Evolutionary conservation across 2,888 invertebrate species (phyloP).

Genomic region (Watsonalla binaria): DNA sequence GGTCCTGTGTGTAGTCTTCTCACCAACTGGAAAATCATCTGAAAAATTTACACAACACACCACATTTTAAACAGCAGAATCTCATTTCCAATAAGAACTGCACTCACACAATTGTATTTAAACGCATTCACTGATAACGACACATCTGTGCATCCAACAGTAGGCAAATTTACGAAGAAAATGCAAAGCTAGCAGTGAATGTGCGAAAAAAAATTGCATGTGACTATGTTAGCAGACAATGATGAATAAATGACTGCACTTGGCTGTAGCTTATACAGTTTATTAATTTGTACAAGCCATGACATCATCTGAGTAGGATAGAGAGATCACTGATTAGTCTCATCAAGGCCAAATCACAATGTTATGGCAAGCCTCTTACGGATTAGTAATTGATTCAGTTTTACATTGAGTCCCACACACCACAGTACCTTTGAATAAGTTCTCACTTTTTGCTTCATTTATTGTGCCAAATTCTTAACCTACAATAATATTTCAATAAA

Average conservation of each 20-base stretch:
- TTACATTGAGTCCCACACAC: neutral
- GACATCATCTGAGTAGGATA: constrained; percentile 42
- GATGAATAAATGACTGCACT: neutral
- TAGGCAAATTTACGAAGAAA: no score
- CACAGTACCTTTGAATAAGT: constrained; percentile 51
- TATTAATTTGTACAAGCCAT: constrained; percentile 14
- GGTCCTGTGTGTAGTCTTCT: constrained; percentile 79
- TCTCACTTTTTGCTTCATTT: constrained; percentile 60
- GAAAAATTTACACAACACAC: constrained; percentile 24
- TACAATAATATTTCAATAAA: constrained; percentile 29
- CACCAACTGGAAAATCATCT: constrained; percentile 81
- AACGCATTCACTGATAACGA: no score
- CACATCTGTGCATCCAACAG: no score
- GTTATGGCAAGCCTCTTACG: neutral
- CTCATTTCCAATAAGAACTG: constrained; percentile 1
- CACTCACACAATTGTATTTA: constrained; percentile 23
- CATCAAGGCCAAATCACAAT: constrained; percentile 32
- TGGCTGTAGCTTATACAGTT: neutral
- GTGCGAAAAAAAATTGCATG: neutral
- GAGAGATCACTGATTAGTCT: constrained; percentile 23
- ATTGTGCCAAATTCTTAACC: constrained; percentile 34
- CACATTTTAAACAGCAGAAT: neutral
- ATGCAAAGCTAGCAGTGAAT: no score
- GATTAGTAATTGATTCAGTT: neutral
- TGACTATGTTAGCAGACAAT: neutral